Evolutionary conservation across 2,113 vertebrate species (phyloP).

Genomic region (Mus spicilegus): DNA sequence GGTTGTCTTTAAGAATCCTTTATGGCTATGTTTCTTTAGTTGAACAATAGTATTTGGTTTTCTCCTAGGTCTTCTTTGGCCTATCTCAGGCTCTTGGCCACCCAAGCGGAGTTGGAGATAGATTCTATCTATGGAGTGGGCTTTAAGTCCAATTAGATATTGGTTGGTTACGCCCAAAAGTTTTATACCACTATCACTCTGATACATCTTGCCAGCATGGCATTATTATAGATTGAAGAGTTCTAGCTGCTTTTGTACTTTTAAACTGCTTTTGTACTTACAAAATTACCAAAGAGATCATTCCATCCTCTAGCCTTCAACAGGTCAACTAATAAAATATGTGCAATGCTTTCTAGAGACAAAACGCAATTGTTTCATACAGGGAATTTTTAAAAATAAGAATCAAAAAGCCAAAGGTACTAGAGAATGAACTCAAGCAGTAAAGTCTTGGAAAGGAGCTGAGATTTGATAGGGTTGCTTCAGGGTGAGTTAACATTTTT

Average conservation of each 20-base stretch:
- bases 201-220: not conserved
- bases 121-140: not conserved
- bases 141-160: not conserved
- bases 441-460: not conserved
- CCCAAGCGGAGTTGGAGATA: not conserved
- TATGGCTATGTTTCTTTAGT: not conserved
- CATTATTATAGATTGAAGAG: not conserved
- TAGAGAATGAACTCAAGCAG: not conserved
- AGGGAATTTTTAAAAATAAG: not conserved
- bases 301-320: not conserved
- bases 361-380: not conserved
- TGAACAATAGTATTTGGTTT: not conserved
- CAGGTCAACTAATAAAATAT: not conserved
- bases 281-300: not conserved
- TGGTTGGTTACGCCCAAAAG: too few relatives aligned
- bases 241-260: not conserved
- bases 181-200: too few relatives aligned
- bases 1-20: not conserved
- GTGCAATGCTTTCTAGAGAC: not conserved
- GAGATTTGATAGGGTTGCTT: not conserved
- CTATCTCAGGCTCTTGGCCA: not conserved
- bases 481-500: not conserved
- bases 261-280: not conserved
- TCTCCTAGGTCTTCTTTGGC: not conserved
- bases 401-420: slow-evolving; percentile 19